A percentile compares a stretch with the other conserved stretches of the same genome.
These are phyloP conservation scores for Lithophane ornitopus DNA, from an alignment of 2,888 invertebrate species.

Conservation along the genomic window DNA sequence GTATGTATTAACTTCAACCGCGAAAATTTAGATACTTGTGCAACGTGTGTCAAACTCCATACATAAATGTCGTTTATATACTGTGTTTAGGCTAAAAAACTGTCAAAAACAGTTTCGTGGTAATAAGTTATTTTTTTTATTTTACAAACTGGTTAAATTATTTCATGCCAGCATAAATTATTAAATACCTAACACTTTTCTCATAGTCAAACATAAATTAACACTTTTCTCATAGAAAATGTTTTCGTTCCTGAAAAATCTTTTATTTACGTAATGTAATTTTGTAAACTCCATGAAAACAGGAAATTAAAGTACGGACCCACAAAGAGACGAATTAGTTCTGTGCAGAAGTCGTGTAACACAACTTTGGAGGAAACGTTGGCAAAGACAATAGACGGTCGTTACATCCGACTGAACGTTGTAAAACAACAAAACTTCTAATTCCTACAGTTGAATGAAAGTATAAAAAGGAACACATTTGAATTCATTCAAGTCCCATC, in stretches of 20 bases:
- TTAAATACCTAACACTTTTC: conserved; percentile 8
- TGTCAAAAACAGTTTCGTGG: too few relatives aligned
- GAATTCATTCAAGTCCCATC: conserved; percentile 23
- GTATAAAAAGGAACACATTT: conserved; percentile 5
- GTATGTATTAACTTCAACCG: too few relatives aligned
- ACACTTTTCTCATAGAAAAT: conserved; percentile 3
- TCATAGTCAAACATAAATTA: too few relatives aligned
- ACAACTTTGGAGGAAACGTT: neutral
- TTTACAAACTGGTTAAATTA: neutral
- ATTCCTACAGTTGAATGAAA: conserved; percentile 11
- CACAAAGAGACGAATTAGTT: conserved; percentile 3
- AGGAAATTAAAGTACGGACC: conserved; percentile 24
- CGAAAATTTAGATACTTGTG: too few relatives aligned
- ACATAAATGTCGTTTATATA: too few relatives aligned
- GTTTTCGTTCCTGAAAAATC: neutral
- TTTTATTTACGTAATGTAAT: neutral
- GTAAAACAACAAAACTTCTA: conserved; percentile 7
- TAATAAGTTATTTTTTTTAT: neutral
- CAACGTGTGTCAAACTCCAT: too few relatives aligned
- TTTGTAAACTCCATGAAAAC: conserved; percentile 1
- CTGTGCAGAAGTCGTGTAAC: neutral
- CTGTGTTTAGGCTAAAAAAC: too few relatives aligned
- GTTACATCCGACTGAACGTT: neutral
- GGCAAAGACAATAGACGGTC: conserved; percentile 11
- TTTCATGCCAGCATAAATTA: neutral